Evolutionary conservation across 2,797 vertebrate species (phyloP), one percentile per base, ranked within the genome.

Genomic region (Takifugu rubripes): DNA sequence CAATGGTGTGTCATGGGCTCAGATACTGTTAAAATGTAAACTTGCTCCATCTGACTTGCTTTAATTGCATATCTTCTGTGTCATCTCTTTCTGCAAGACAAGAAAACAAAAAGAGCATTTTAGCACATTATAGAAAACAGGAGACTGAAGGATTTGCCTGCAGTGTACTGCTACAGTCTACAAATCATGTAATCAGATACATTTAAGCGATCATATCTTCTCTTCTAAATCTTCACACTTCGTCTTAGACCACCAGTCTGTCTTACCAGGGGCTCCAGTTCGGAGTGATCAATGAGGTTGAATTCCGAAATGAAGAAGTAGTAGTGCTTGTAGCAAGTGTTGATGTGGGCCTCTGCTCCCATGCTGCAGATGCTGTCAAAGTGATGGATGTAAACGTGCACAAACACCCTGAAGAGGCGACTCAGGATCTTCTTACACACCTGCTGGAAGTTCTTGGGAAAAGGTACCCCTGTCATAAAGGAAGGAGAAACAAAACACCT

Each of bases 301-400:
- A 99, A 99, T 87, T 98, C 96, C 0, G 88, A 92, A 85, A 97
- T 98, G 91, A 99, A 99, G 87, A 93, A 99, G 84, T 97, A 99
- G 84, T 97, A 99, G 83, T 99, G 96, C 73, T 99, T 99, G 91
- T 98, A 99, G 89, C 97, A 99, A 84, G 97, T 98, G 79, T 99
- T 99, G 88, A 99, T 96, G 0, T 99, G 97, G 2, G 97, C 97
- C 78, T 98, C 97, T 0, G 97, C 96, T 4, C 97, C 97, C 93
- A 99, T 97, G 78, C 87, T 94, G 86, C 96, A 96, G 86, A 99
- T 91, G 79, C 93, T 94, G 85, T 99, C 97, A 52, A 99, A 99
- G 86, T 99, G 97, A 84, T 99, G 97, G 87, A 99, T 99, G 91
- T 99, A 99, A 81, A 98, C 95, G 0, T 99, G 97, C 45, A 99